phyloP scores from a whole-genome alignment of 2,888 invertebrate species.

The Isotomurus palustris region DNA sequence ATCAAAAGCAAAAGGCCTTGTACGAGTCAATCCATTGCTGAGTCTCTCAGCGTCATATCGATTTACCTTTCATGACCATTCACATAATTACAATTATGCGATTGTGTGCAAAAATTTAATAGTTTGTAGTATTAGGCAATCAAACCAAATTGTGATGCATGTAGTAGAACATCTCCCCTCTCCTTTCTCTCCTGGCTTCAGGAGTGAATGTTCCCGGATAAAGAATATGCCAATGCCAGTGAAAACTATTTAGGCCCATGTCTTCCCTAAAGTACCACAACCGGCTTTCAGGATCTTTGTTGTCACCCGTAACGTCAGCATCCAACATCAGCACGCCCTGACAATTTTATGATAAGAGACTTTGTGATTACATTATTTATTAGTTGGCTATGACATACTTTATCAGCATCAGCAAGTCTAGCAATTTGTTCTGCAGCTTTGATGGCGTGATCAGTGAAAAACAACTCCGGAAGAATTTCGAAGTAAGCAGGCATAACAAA shows the following conservation, averaged over 20 bases:
- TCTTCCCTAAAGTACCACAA: conserved; percentile 78
- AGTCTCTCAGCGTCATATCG: conserved; percentile 71
- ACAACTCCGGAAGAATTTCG: conserved; percentile 77
- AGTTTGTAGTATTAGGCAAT: too few relatives aligned
- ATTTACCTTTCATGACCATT: too few relatives aligned
- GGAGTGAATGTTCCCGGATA: conserved; percentile 58
- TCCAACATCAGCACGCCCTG: conserved; percentile 48
- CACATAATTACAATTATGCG: too few relatives aligned
- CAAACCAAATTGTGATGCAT: conserved; percentile 64
- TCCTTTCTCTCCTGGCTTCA: conserved; percentile 60
- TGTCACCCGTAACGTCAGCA: conserved; percentile 64
- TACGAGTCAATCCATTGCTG: conserved; percentile 64
- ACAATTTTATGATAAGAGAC: too few relatives aligned
- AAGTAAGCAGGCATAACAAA: conserved; percentile 67
- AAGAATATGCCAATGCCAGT: conserved; percentile 88
- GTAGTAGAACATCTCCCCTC: conserved; percentile 75
- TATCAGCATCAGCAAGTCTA: conserved; percentile 14
- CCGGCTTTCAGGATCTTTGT: conserved; percentile 70
- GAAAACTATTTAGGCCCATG: conserved; percentile 69
- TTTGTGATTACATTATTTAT: neutral
- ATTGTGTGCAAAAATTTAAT: conserved; percentile 49
- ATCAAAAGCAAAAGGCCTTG: conserved; percentile 62
- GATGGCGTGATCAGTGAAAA: conserved; percentile 49
- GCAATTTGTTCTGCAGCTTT: conserved; percentile 27
- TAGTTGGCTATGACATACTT: conserved; percentile 1